Evolutionary conservation across 2,888 invertebrate genomes (phyloP), one percentile per base, ranked within the genome.

Genomic region (Punctoribates punctum): DNA sequence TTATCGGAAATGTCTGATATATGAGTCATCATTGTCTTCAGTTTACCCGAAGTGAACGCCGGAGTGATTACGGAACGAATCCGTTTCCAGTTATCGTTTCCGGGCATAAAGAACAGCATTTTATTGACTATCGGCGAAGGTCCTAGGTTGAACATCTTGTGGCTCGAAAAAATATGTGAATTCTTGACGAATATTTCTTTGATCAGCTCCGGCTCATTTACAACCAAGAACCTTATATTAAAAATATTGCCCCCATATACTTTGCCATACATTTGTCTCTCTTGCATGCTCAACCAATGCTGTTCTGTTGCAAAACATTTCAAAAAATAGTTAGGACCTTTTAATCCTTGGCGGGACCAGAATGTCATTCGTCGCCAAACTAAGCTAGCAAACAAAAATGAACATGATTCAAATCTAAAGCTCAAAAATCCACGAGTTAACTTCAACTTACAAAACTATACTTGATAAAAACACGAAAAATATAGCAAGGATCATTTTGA

Each of bases 151-250:
- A 74, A 46, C 0, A 20, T 9, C 15, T 38, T 46, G 15, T 62
- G 77, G 51, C 54, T 42, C 1, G 77, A 65, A 57, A 77, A 77
- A 27, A 62, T 65, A 27, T 77, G 77, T 9, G 42, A 73, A 23
- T 74, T 8, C 48, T 65, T 74, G 57, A 74, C 57, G 9, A 34
- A 27, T 1, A 74, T 38, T 13, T 74, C 74, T 15, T 29, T n/a
- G 1, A 72, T 42, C 0, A 77, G 17, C n/a, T 46, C 54, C 2
- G 74, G 60, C 5, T 77, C 77, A 65, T 62, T 67, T 1, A 77
- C 9, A 25, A 38, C 25, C 0, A 77, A 13, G 0, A 4, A 20
- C 17, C 34, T 54, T 0, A 9, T 38, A 2, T 2, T 1, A 15
- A 73, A 23, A 1, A 4, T 20, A 48, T 57, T 72, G 0, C 27